Conservation (phyloP, 1,140 invertebrate genomes). For the Megalopta genalis region DNA sequence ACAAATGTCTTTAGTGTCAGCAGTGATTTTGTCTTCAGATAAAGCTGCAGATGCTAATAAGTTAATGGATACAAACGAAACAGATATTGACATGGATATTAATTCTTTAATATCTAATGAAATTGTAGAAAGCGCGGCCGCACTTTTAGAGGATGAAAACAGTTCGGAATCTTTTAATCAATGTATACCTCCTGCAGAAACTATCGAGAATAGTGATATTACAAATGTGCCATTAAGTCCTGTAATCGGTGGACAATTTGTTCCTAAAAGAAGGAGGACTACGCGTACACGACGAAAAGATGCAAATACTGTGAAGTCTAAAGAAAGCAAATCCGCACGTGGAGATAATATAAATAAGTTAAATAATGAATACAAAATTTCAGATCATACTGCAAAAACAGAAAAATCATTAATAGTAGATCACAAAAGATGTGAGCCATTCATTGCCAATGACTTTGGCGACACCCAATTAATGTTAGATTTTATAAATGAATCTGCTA, state of each 20-base stretch:
- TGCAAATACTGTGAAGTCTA: not conserved
- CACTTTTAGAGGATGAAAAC: conserved; percentile 67
- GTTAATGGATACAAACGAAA: not conserved
- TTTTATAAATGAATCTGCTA: conserved; percentile 53
- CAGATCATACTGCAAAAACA: not conserved
- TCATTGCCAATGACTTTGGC: conserved; percentile 34
- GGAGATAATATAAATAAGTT: not conserved
- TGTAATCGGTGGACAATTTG: conserved; percentile 43
- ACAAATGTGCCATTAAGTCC: conserved; percentile 22
- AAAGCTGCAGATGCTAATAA: not conserved
- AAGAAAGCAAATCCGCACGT: not conserved
- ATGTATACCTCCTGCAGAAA: not conserved
- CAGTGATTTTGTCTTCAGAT: no score
- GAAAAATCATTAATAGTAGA: not conserved
- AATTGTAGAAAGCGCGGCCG: conserved; percentile 57
- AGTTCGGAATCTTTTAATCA: not conserved
- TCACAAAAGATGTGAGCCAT: not conserved
- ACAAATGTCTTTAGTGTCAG: not conserved
- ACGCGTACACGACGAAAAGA: not conserved
- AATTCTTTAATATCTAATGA: conserved; percentile 21
- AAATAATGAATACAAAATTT: not conserved
- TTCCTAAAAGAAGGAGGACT: conserved; percentile 31
- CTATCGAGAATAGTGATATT: conserved; percentile 1
- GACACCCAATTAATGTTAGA: conserved; percentile 56
- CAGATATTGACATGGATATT: conserved; percentile 2